Conservation (phyloP, 2,888 invertebrate species). For the Phanerotoma sp. region DNA sequence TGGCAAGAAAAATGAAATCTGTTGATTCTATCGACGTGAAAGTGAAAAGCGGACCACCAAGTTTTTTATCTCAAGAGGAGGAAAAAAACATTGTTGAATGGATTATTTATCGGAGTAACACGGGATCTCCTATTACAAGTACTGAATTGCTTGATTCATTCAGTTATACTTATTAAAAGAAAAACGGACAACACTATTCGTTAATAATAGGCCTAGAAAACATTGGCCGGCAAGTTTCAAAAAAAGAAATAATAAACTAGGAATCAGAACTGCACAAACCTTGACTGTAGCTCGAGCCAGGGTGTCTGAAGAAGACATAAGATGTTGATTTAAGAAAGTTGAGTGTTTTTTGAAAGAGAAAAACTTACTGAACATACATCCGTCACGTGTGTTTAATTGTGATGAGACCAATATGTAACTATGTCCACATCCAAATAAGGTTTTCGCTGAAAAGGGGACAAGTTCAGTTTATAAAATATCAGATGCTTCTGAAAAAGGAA, state of each 20-base stretch:
- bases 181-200: slow-evolving; percentile 28
- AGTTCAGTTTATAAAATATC: slow-evolving; percentile 17
- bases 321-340: slow-evolving; percentile 6
- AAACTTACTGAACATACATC: slow-evolving; percentile 1
- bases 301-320: slow-evolving; percentile 10
- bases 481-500: slow-evolving; percentile 18
- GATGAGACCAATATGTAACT: slow-evolving; percentile 13
- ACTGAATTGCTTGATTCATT: slow-evolving; percentile 20
- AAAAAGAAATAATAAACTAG: slow-evolving; percentile 32
- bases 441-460: slow-evolving; percentile 5
- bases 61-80: slow-evolving; percentile 14
- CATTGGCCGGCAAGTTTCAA: slow-evolving; percentile 36
- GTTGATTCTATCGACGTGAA: too few species aligned
- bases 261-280: slow-evolving; percentile 36
- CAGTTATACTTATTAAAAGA: slow-evolving; percentile 22
- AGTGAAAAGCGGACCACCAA: too few species aligned
- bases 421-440: slow-evolving; percentile 6
- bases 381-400: slow-evolving; percentile 8
- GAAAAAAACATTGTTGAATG: slow-evolving; percentile 27
- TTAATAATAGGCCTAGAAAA: slow-evolving; percentile 36
- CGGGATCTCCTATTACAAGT: slow-evolving; percentile 31
- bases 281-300: slow-evolving; percentile 16
- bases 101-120: slow-evolving; percentile 4
- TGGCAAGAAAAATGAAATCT: too few species aligned
- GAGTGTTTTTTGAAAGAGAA: neutral